phyloP scores from a whole-genome alignment of 2,888 invertebrate genomes.

The Chrysodeixis includens region DNA sequence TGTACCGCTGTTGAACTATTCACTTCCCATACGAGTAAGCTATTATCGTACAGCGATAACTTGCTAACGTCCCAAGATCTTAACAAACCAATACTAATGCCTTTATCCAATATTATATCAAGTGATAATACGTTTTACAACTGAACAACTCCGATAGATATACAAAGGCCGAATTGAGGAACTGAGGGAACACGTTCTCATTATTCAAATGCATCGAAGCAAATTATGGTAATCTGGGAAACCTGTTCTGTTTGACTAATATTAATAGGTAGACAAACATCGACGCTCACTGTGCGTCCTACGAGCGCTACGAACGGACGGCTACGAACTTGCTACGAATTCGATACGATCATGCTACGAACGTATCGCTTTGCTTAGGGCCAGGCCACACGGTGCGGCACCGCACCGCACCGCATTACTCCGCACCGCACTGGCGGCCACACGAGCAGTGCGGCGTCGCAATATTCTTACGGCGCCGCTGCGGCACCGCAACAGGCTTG shows the following conservation, averaged over 20 bases:
- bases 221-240: constrained; percentile 89
- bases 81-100: constrained; percentile 60
- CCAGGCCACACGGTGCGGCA: no score
- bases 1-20: no score
- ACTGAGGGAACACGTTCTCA: constrained; percentile 84
- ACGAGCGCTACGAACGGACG: constrained; percentile 3
- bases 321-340: neutral
- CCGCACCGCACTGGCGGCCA: no score
- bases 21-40: neutral
- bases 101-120: constrained; percentile 63
- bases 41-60: constrained; percentile 21
- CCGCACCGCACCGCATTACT: no score
- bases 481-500: no score
- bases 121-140: constrained; percentile 78
- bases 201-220: constrained; percentile 89
- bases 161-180: constrained; percentile 73
- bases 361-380: constrained; percentile 66
- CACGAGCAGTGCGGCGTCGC: no score
- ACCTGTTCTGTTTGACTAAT: constrained; percentile 88
- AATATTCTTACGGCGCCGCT: no score
- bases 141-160: constrained; percentile 79
- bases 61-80: constrained; percentile 37
- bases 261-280: constrained; percentile 84
- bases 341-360: neutral
- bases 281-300: constrained; percentile 65